Evolutionary conservation across 2,113 vertebrate genomes (phyloP).

Genomic region (Callopanchax toddi): DNA sequence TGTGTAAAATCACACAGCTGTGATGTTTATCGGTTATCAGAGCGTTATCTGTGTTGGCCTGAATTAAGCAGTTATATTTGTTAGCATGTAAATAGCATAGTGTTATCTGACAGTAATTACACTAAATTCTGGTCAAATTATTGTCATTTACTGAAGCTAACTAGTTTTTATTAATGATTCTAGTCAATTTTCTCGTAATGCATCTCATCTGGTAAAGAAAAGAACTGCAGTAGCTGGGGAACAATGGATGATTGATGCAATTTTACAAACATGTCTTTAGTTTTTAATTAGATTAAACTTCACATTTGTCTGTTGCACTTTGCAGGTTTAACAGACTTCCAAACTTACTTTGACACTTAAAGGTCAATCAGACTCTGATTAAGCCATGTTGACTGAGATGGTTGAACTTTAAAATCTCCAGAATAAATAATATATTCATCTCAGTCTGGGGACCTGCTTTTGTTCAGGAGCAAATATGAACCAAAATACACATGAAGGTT

Average conservation of each 20-base stretch:
- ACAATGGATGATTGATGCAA: too few species aligned
- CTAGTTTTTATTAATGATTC: slow-evolving; percentile 38
- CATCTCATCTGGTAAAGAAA: not conserved
- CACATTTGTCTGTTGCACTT: not conserved
- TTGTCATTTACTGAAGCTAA: slow-evolving; percentile 46
- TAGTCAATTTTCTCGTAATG: slow-evolving; percentile 24
- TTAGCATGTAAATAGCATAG: slow-evolving; percentile 60
- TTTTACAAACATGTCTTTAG: too few species aligned
- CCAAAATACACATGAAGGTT: too few species aligned
- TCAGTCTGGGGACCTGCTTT: too few species aligned
- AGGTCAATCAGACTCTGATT: slow-evolving; percentile 16
- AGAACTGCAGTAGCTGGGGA: too few species aligned
- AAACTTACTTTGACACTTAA: slow-evolving; percentile 10
- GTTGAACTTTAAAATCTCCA: slow-evolving; percentile 11
- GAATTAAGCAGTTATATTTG: slow-evolving; percentile 57
- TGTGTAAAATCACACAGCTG: slow-evolving; percentile 28
- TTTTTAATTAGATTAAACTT: too few species aligned
- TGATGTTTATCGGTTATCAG: slow-evolving; percentile 24
- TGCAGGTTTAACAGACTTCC: not conserved
- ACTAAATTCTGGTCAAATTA: slow-evolving; percentile 54
- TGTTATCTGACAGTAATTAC: not conserved
- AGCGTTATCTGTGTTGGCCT: slow-evolving; percentile 42
- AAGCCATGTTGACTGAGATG: slow-evolving; percentile 13
- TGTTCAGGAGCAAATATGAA: too few species aligned
- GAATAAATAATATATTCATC: too few species aligned